Conservation (phyloP, 2,888 invertebrate species). For the Adineta ricciae region DNA sequence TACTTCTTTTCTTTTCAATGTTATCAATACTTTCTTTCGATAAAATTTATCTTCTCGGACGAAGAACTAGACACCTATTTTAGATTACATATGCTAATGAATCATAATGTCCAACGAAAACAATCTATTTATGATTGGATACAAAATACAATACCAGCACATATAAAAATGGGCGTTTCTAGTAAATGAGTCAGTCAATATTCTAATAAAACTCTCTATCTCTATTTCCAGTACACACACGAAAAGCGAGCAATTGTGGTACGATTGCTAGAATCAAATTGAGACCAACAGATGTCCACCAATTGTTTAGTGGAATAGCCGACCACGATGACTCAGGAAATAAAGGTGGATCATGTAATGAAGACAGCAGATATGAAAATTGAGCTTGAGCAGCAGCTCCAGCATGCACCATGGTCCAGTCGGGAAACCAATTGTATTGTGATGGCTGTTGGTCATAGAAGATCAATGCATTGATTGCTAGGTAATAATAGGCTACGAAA, state of each 20-base stretch:
- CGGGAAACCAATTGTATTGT: constrained; percentile 39
- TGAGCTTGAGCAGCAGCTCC: constrained; percentile 42
- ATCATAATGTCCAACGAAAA: too few relatives aligned
- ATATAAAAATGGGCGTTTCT: too few relatives aligned
- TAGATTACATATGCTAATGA: too few relatives aligned
- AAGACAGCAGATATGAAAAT: not conserved
- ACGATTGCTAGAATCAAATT: not conserved
- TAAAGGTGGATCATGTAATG: not conserved
- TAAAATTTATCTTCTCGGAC: too few relatives aligned
- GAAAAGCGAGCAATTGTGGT: not conserved
- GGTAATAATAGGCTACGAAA: constrained; percentile 42
- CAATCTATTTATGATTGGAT: too few relatives aligned
- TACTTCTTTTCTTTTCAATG: too few relatives aligned
- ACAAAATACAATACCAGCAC: too few relatives aligned
- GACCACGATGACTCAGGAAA: not conserved
- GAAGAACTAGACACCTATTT: too few relatives aligned
- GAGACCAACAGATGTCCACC: not conserved
- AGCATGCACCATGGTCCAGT: constrained; percentile 43
- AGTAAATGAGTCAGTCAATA: not conserved
- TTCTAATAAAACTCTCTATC: constrained; percentile 2
- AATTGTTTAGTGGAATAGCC: not conserved
- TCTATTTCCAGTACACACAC: constrained; percentile 6
- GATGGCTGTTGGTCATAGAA: constrained; percentile 39
- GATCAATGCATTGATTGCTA: constrained; percentile 35
- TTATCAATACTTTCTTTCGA: too few relatives aligned